Conservation (phyloP, 2,888 invertebrate species). For the Lordiphosa andalusiaca region DNA sequence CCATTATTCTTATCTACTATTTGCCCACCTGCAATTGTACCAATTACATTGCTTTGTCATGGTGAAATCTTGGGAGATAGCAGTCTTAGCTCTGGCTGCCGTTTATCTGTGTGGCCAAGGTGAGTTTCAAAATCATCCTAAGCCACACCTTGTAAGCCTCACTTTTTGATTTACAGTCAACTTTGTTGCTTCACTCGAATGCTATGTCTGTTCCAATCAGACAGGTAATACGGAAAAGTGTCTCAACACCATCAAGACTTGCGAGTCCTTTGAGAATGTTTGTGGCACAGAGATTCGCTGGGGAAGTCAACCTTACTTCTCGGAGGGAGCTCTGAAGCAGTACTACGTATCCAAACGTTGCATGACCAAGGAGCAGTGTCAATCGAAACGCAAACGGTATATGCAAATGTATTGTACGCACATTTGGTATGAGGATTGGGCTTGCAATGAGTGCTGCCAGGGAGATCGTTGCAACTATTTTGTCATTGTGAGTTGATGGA, state of each 20-base stretch:
- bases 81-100: constrained; percentile 56
- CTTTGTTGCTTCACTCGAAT: constrained; percentile 86
- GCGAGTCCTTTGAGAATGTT: constrained; percentile 87
- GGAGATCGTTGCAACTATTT: constrained; percentile 98
- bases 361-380: constrained; percentile 90
- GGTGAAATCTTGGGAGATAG: constrained; percentile 74
- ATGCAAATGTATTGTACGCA: constrained; percentile 90
- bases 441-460: constrained; percentile 96
- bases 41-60: constrained; percentile 3
- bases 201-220: constrained; percentile 96
- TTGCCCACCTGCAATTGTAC: constrained; percentile 1
- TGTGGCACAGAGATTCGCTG: constrained; percentile 92
- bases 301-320: constrained; percentile 97
- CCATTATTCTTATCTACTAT: constrained; percentile 17
- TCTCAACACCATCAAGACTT: constrained; percentile 93
- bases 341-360: constrained; percentile 96
- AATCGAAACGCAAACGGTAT: constrained; percentile 84
- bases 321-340: constrained; percentile 94
- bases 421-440: constrained; percentile 98
- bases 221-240: constrained; percentile 96
- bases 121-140: constrained; percentile 29
- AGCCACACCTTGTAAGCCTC: constrained; percentile 38
- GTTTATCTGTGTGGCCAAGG: constrained; percentile 71
- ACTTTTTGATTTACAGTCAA: constrained; percentile 56
- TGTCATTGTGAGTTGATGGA: constrained; percentile 89